Evolutionary conservation across 2,113 vertebrate genomes (phyloP), one percentile per base, ranked within the genome.

Genomic region (Hystrix cristata): DNA sequence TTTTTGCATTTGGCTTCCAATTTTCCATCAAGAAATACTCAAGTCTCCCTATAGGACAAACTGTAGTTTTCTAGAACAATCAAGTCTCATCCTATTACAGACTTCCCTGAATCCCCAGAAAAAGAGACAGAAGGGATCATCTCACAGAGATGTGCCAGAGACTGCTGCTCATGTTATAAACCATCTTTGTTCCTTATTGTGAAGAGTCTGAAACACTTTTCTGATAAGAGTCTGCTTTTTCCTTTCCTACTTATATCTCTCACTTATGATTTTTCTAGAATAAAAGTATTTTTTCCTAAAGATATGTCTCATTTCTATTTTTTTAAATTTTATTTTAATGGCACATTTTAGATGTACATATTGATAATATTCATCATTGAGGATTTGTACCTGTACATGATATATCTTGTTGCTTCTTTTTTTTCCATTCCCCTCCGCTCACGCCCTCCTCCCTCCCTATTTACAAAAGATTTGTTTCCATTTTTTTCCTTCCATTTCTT

Each of bases 151-250:
- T 62, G 4, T 53, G 38, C 21, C 3, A 87, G 4, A 60, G n/a
- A 87, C n/a, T 38, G 83, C 6, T 89, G 85, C 78, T 16, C 5
- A 59, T 69, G 15, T 87, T 69, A 89, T 48, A 53, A 34, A 96
- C 16, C 5, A 64, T 48, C 57, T 95, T 86, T 81, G 57, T 8
- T 72, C 57, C 18, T 69, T 94, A 55, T 18, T 59, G 69, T 81
- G 21, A 92, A 93, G 57, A 84, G 4, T 85, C 25, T 90, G 19
- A 27, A 95, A 84, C 84, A 60, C 19, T 84, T 97, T 83, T 67
- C 59, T 93, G 80, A 93, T 83, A 60, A 9, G 10, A 80, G 2
- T 81, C n/a, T 53, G 27, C 7, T 89, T 93, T 94, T 43, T 69
- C 91, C 91, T 85, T 95, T 29, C 34, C 38, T 72, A 48, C 31